These are phyloP conservation scores for Siniperca chuatsi DNA, from an alignment of 2,113 vertebrate genomes.

Conservation along the genomic window DNA sequence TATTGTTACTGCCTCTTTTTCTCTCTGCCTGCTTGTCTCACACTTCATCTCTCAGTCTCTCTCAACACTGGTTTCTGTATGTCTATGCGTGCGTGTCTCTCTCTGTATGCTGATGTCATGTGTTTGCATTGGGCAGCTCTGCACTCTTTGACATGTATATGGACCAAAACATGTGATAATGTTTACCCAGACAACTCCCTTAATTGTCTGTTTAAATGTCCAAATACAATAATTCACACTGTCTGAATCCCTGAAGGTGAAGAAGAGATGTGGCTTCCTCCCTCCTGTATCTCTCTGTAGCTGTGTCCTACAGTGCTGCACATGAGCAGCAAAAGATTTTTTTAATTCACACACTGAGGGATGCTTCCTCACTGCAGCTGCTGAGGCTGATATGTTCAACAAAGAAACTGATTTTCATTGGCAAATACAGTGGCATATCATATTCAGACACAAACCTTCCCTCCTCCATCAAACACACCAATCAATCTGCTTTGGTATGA, in stretches of 20 bases:
- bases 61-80: constrained; percentile 35
- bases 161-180: constrained; percentile 66
- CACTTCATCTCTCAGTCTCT: constrained; percentile 67
- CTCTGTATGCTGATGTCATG: constrained; percentile 73
- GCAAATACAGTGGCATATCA: constrained; percentile 30
- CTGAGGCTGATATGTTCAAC: constrained; percentile 32
- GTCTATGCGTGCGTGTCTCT: constrained; percentile 17
- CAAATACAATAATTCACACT: constrained; percentile 68
- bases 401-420: constrained; percentile 40
- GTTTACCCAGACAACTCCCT: constrained; percentile 73
- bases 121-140: constrained; percentile 73
- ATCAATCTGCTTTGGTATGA: constrained; percentile 37
- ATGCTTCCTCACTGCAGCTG: constrained; percentile 35
- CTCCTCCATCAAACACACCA: constrained; percentile 31
- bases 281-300: constrained; percentile 1
- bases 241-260: constrained; percentile 8
- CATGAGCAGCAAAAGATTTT: neutral
- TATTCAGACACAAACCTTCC: constrained; percentile 38
- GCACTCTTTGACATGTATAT: constrained; percentile 69
- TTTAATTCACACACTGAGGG: neutral
- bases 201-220: constrained; percentile 74
- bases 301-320: neutral
- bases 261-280: neutral
- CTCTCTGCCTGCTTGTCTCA: constrained; percentile 37
- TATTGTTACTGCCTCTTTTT: constrained; percentile 43